phyloP scores from a whole-genome alignment of 2,888 invertebrate genomes.

The Synergus japonicus region DNA sequence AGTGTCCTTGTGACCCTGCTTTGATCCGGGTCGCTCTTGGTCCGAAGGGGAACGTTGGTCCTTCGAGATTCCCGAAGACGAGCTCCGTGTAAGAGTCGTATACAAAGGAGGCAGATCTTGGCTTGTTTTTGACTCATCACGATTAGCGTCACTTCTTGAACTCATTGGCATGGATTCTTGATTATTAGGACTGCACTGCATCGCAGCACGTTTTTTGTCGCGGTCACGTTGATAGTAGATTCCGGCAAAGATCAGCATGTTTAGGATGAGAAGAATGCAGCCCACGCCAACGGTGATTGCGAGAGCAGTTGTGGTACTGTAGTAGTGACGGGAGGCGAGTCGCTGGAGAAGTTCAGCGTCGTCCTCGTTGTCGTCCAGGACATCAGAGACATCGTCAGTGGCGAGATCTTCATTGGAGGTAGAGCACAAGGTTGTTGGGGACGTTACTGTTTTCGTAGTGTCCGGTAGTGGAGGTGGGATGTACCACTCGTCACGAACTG shows the following conservation, averaged over 20 bases:
- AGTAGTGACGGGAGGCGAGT: slow-evolving; percentile 80
- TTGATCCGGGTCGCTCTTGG: neutral
- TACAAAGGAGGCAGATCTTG: slow-evolving; percentile 79
- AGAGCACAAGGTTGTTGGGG: slow-evolving; percentile 70
- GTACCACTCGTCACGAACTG: slow-evolving; percentile 75
- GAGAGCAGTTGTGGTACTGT: slow-evolving; percentile 87
- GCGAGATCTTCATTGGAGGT: slow-evolving; percentile 67
- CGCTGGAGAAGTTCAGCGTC: slow-evolving; percentile 79
- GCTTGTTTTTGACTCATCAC: slow-evolving; percentile 64
- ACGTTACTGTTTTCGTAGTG: slow-evolving; percentile 66
- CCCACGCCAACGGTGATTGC: slow-evolving; percentile 88
- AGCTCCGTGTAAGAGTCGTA: slow-evolving; percentile 77
- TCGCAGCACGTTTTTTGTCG: slow-evolving; percentile 75
- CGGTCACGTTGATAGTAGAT: slow-evolving; percentile 86
- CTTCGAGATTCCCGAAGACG: slow-evolving; percentile 57
- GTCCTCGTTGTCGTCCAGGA: slow-evolving; percentile 77
- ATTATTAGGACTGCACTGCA: slow-evolving; percentile 68
- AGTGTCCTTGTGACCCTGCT: slow-evolving; percentile 56
- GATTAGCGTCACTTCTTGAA: slow-evolving; percentile 72
- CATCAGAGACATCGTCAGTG: slow-evolving; percentile 68
- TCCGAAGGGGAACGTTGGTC: slow-evolving; percentile 12
- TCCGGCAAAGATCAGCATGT: slow-evolving; percentile 88
- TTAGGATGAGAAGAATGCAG: slow-evolving; percentile 84
- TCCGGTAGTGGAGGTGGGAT: slow-evolving; percentile 72
- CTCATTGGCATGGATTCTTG: slow-evolving; percentile 75